phyloP scores from a whole-genome alignment of 2,888 invertebrate genomes.

The Neoascia interrupta region DNA sequence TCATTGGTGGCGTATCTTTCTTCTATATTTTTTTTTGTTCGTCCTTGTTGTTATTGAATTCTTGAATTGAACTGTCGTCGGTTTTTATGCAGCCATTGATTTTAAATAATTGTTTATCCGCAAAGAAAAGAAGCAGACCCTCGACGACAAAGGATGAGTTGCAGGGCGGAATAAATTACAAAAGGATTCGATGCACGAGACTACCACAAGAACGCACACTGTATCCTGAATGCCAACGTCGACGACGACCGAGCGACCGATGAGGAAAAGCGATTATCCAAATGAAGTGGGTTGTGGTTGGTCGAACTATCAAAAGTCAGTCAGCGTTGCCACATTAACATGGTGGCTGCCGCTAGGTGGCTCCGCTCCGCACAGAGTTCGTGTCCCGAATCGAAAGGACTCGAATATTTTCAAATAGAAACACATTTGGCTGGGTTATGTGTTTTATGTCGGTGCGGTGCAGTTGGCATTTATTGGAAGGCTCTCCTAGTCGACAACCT shows the following conservation, averaged over 20 bases:
- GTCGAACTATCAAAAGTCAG: constrained; percentile 20
- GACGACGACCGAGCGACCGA: constrained; percentile 22
- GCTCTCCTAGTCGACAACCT: constrained; percentile 6
- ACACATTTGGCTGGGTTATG: constrained; percentile 1
- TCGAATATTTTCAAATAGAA: constrained; percentile 31
- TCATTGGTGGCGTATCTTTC: background rate
- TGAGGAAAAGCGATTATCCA: constrained; percentile 54
- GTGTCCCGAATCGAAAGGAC: constrained; percentile 47
- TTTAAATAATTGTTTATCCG: constrained; percentile 50
- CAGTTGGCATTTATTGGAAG: constrained; percentile 20
- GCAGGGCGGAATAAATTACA: constrained; percentile 49
- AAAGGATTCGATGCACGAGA: constrained; percentile 8
- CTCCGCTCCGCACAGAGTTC: constrained; percentile 40
- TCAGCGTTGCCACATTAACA: background rate
- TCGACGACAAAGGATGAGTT: constrained; percentile 9
- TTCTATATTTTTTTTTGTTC: constrained; percentile 2
- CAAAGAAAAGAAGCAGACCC: background rate
- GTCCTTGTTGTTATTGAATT: constrained; percentile 39
- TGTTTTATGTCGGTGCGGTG: background rate
- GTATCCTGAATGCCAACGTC: background rate
- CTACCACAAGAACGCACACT: constrained; percentile 24
- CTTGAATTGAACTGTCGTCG: constrained; percentile 46
- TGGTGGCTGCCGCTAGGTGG: background rate
- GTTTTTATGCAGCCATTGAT: constrained; percentile 49
- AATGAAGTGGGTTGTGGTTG: constrained; percentile 55